Evolutionary conservation across 2,113 vertebrate species (phyloP), one percentile per base, ranked within the genome.

Genomic region (Artemisiospiza belli): DNA sequence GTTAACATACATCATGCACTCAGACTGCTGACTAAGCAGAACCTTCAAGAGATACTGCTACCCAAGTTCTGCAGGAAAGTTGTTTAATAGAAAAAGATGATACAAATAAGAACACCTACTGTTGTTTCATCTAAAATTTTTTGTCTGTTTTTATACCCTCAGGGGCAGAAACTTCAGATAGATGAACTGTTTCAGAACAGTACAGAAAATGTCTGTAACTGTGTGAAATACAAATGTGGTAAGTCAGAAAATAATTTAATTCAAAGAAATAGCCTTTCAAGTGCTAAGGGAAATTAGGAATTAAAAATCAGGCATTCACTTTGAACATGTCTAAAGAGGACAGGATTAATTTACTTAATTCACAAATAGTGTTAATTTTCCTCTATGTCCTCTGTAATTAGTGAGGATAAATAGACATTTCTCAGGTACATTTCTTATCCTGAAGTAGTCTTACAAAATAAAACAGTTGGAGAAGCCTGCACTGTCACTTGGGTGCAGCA

Each of bases 211-310:
- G 96, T 97, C 83, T 99, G 99, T 73, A 98, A 98, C 97, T 99
- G 99, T 57, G 98, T 98, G 70, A 98, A 97, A 92, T 99, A 99
- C 58, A 98, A 98, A 92, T 99, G 99, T 79, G 98, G 99, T 99
- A 96, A 98, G 99, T 96, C 46, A 76, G 57, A 78, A 88, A 90
- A 87, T 1, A 68, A 66, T 63, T 62, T 47, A 44, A 54, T 64
- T 93, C 10, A 35, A 80, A 95, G 14, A 90, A 62, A 75, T 57
- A 57, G 2, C 11, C 5, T 80, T 76, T 83, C 28, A 21, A 89
- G 37, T 61, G 9, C 63, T 55, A 46, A 72, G 28, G 23, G 54
- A 63, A 59, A 61, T 52, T 23, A 54, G 14, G 21, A 74, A 70
- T 37, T 58, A 16, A n/a, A 70, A 70, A 44, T 31, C 5, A 7